phyloP scores from a whole-genome alignment of 2,888 invertebrate species.

The Lepidocyrtoides sp. region DNA sequence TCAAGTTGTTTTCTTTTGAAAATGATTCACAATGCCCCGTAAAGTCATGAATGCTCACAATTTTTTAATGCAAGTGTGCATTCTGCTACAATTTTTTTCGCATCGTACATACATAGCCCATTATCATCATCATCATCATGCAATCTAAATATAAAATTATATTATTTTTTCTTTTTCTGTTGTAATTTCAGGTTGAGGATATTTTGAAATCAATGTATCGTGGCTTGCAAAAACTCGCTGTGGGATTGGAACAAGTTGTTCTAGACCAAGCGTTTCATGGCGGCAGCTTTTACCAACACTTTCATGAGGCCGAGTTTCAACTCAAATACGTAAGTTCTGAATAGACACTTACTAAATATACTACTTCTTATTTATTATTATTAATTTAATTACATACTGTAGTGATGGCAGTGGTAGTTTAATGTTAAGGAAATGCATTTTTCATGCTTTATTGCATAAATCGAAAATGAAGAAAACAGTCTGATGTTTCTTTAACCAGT shows the following conservation, averaged over 20 bases:
- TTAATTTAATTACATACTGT: conserved; percentile 41
- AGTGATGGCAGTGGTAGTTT: neutral
- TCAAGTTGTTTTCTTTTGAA: too few relatives aligned
- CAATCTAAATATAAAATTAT: conserved; percentile 5
- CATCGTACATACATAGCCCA: neutral
- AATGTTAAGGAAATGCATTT: conserved; percentile 48
- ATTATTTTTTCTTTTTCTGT: neutral
- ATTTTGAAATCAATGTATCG: conserved; percentile 89
- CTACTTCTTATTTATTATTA: conserved; percentile 22
- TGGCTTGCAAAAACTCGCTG: conserved; percentile 91
- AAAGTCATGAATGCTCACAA: neutral
- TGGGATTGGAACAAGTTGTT: conserved; percentile 90
- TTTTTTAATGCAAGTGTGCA: too few relatives aligned
- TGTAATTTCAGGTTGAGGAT: conserved; percentile 87
- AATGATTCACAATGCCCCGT: conserved; percentile 51
- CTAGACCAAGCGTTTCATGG: conserved; percentile 89
- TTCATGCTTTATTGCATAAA: neutral
- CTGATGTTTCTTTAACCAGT: neutral
- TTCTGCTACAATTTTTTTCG: too few relatives aligned
- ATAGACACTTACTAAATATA: neutral
- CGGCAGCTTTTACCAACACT: conserved; percentile 87
- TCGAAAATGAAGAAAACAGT: neutral
- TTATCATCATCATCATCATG: conserved; percentile 17
- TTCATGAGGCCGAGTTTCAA: conserved; percentile 89
- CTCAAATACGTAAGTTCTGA: conserved; percentile 88